phyloP scores from a whole-genome alignment of 2,797 vertebrate genomes.

The Hoplostethus atlanticus region DNA sequence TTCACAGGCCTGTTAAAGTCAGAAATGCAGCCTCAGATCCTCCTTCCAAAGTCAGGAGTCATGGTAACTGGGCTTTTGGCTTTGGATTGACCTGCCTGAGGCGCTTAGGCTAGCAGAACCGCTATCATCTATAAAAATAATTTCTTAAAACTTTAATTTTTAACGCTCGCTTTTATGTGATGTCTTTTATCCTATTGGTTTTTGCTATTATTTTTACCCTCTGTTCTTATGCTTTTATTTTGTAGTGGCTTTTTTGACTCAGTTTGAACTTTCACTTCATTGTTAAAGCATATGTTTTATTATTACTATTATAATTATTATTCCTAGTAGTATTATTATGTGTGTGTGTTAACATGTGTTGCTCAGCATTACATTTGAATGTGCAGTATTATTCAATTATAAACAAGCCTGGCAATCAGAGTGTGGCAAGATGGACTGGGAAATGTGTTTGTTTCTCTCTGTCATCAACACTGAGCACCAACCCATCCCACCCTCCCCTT shows the following conservation, averaged over 20 bases:
- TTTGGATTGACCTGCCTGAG: too few relatives aligned
- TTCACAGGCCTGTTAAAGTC: too few relatives aligned
- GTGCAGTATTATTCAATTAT: constrained; percentile 21
- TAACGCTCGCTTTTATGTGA: too few relatives aligned
- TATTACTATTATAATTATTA: too few relatives aligned
- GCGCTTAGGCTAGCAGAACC: too few relatives aligned
- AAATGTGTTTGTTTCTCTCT: constrained; percentile 43
- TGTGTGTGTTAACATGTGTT: neutral
- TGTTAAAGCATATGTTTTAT: too few relatives aligned
- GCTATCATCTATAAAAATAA: too few relatives aligned
- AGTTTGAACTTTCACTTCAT: too few relatives aligned
- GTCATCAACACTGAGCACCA: constrained; percentile 24
- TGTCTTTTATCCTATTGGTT: neutral
- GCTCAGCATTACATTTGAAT: neutral
- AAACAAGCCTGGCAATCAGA: constrained; percentile 20
- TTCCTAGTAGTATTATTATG: neutral
- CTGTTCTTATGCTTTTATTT: neutral
- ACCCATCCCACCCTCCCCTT: constrained; percentile 4
- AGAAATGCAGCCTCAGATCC: too few relatives aligned
- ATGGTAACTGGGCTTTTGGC: too few relatives aligned
- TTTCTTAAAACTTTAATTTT: too few relatives aligned
- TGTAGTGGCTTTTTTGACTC: neutral
- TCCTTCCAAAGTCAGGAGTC: too few relatives aligned
- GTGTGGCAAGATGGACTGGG: constrained; percentile 1
- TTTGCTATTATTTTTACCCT: neutral